Base-by-base conservation (phyloP, 2,113 vertebrate genomes). In the Nansenia antarctica region DNA sequence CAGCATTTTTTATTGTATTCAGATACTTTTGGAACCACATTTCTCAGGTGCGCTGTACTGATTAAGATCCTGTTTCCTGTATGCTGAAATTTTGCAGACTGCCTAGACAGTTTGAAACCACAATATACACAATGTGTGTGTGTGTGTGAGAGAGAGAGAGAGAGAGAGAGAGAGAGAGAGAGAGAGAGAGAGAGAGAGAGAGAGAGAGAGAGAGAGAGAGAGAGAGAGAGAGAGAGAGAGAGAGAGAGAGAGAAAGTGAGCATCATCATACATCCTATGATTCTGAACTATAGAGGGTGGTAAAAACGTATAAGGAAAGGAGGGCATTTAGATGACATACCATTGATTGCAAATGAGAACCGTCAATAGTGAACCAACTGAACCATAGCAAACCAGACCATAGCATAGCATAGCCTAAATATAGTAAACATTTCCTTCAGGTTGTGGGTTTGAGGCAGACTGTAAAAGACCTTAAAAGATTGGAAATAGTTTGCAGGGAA, bases 1-100 rank as follows among this genome's bases (percentile, higher is more conserved):
- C 4, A 49, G 15, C 15, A 15, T 42, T 42, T 42, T 42, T 42
- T 42, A 42, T 18, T 42, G 39, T 42, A 42, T 49, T 22, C 11
- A 49, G 39, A 42, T 42, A 42, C 12, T 18, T 60, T 37, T 55
- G 32, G 18, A 54, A 24, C 42, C 3, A 37, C 18, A 30, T 69
- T 20, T 15, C 78, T 72, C 70, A 71, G 73, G 74, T 79, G 54
- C 67, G 64, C 20, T 64, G 32, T 31, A 31, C 35, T 31, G 49
- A 76, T 62, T 73, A 65, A 88, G 82, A 89, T 93, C 92, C 91
- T 89, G 78, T 87, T 92, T 90, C 89, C 85, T 86, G 79, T 81
- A 29, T 55, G 42, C 55, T 32, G 8, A 78, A 60, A 58, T 58
- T 78, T 69, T 80, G 62, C 62, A 73, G 30, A 67, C 77, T 63